phyloP scores from a whole-genome alignment of 2,888 invertebrate species.

The Clepsis dumicolana region DNA sequence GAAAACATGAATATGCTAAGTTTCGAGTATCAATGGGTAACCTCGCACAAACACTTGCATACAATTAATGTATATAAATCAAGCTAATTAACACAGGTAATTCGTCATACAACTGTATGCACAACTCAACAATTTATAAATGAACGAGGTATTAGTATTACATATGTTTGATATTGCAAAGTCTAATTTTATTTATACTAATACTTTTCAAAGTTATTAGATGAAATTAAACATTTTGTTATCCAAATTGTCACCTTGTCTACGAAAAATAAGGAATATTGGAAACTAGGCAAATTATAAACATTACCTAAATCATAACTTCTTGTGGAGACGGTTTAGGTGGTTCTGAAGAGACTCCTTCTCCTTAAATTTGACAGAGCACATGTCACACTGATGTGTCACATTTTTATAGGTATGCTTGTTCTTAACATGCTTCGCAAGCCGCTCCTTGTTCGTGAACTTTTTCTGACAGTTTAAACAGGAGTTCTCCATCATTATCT shows the following conservation, averaged over 20 bases:
- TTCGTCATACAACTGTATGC: too few species aligned
- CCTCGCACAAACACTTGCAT: too few species aligned
- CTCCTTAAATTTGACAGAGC: constrained; percentile 75
- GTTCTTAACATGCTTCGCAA: constrained; percentile 71
- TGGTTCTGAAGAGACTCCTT: constrained; percentile 71
- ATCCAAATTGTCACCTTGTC: background rate
- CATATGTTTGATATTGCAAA: too few species aligned
- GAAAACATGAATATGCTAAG: too few species aligned
- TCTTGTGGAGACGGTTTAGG: constrained; percentile 72
- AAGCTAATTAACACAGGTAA: too few species aligned
- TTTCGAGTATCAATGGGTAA: too few species aligned
- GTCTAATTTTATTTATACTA: too few species aligned
- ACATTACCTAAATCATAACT: constrained; percentile 65
- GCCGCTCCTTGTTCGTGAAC: constrained; percentile 68
- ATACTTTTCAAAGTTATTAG: background rate
- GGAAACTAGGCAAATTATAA: constrained; percentile 24
- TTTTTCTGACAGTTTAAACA: constrained; percentile 79
- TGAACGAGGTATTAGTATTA: too few species aligned
- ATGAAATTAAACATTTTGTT: background rate
- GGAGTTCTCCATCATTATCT: constrained; percentile 70
- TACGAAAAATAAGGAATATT: background rate
- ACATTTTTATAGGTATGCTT: constrained; percentile 76
- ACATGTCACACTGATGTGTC: constrained; percentile 73
- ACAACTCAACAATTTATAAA: too few species aligned
- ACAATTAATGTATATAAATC: too few species aligned